Base-by-base conservation (phyloP, 2,113 vertebrate species). In the Oenanthe oenanthe region DNA sequence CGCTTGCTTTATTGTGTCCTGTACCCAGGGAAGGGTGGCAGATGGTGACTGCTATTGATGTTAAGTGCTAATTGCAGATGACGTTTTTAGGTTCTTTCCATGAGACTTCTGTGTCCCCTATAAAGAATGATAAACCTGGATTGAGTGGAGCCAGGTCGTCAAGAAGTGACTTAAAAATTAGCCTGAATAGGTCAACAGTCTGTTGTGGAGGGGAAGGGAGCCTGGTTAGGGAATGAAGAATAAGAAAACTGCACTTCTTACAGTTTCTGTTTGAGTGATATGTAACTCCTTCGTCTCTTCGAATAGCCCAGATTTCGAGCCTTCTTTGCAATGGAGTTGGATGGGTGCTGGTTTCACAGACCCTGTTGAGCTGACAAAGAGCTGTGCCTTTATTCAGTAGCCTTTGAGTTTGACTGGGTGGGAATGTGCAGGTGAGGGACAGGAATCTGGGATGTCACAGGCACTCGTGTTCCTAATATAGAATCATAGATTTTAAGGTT, bases 91-190 rank as follows among this genome's bases (percentile, higher is more conserved):
- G 21, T 73, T 63, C 26, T 78, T 25, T 73, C 62, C 29, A 8
- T 3, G 2, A 19, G 31, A 60, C 17, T 60, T 85, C 7, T 31
- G 0, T 1, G 2, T 50, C n/a, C 10, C 13, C 7, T 88, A 26
- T 60, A 63, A 76, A 84, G 17, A 74, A 43, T n/a, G 12, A 19
- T 45, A 74, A 87, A 63, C 5, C 12, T 86, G 32, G 67, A 60
- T 10, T 77, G 65, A 57, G 13, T 74, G 34, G 12, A 70, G 67
- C 42, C n/a, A 80, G 24, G 12, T 45, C 47, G 26, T 17, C 1
- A 1, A 88, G 38, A 90, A 83, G 36, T 57, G 13, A 51, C 28
- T 47, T 81, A 53, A 60, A 72, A 47, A 50, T 57, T 42, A 74
- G 14, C 31, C 22, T 1, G 15, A 66, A 8, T 4, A 67, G 15